phyloP scores from a whole-genome alignment of 2,888 invertebrate genomes.

The Caenorhabditis macrosperma region DNA sequence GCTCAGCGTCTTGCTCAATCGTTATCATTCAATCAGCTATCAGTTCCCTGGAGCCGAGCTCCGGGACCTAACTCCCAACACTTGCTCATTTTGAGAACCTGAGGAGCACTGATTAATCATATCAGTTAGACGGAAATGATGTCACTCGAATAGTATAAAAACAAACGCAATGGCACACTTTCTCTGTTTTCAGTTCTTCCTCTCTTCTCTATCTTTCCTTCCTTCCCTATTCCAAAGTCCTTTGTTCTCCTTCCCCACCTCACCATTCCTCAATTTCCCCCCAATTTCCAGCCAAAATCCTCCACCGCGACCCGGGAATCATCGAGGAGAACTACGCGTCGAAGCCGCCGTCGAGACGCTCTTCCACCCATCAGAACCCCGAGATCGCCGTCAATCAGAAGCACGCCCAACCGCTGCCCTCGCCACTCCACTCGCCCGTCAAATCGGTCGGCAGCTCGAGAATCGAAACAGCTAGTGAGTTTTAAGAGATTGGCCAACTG shows the following conservation, averaged over 20 bases:
- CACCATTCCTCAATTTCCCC: too few species aligned
- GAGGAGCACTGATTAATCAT: too few species aligned
- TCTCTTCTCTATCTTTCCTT: background rate
- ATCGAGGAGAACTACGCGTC: conserved; percentile 55
- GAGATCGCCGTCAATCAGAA: conserved; percentile 43
- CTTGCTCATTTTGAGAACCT: too few species aligned
- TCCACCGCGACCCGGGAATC: conserved; percentile 55
- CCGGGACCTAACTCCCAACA: too few species aligned
- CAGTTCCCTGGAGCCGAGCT: too few species aligned
- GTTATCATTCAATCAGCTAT: too few species aligned
- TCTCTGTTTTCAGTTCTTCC: background rate
- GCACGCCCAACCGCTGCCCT: conserved; percentile 57
- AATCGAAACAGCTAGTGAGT: conserved; percentile 27
- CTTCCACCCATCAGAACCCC: conserved; percentile 22
- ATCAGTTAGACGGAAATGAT: too few species aligned
- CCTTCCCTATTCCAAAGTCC: background rate
- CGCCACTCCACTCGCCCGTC: conserved; percentile 52
- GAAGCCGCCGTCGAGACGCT: conserved; percentile 31
- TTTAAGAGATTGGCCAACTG: conserved; percentile 2
- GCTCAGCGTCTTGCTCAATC: too few species aligned
- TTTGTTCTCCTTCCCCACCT: background rate
- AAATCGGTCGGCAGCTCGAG: conserved; percentile 9
- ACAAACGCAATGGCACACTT: conserved; percentile 24
- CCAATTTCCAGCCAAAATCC: conserved; percentile 34
- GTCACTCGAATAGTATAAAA: too few species aligned